These are phyloP conservation scores for Parnassius glacialis DNA, from an alignment of 2,888 invertebrate species.

Conservation along the genomic window DNA sequence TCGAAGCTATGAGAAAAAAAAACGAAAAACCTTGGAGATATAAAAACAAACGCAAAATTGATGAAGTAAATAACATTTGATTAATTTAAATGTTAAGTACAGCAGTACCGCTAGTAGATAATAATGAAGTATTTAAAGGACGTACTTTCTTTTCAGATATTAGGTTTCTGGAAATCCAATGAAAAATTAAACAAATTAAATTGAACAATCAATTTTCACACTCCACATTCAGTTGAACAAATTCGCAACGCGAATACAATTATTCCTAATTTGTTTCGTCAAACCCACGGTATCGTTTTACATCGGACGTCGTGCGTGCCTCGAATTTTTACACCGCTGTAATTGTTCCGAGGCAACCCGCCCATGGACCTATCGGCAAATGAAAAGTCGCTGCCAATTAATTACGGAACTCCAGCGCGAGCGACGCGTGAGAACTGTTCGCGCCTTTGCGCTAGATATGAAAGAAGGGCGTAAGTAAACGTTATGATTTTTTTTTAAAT, in stretches of 20 bases:
- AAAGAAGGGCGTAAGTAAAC: constrained; percentile 1
- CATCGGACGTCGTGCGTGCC: constrained; percentile 20
- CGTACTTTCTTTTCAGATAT: no score
- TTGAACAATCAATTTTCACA: no score
- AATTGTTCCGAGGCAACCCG: constrained; percentile 32
- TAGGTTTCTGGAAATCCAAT: no score
- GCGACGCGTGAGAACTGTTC: constrained; percentile 54
- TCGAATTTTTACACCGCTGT: constrained; percentile 36
- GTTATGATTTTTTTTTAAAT: no score
- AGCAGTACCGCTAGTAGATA: no score
- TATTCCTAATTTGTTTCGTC: constrained; percentile 15
- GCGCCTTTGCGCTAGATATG: constrained; percentile 28
- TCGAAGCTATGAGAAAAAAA: no score
- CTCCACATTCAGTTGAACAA: background rate
- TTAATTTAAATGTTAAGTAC: no score
- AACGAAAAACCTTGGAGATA: no score
- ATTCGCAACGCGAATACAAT: constrained; percentile 16
- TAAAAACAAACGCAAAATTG: no score
- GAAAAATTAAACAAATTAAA: no score
- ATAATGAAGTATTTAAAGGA: no score
- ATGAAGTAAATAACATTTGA: no score
- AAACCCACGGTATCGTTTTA: constrained; percentile 26
- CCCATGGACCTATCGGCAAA: constrained; percentile 51
- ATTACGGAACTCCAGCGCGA: constrained; percentile 56
- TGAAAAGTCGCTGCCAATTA: constrained; percentile 70